Evolutionary conservation across 2,888 invertebrate genomes (phyloP), one percentile per base, ranked within the genome.

Genomic region (Anthrax anthrax): DNA sequence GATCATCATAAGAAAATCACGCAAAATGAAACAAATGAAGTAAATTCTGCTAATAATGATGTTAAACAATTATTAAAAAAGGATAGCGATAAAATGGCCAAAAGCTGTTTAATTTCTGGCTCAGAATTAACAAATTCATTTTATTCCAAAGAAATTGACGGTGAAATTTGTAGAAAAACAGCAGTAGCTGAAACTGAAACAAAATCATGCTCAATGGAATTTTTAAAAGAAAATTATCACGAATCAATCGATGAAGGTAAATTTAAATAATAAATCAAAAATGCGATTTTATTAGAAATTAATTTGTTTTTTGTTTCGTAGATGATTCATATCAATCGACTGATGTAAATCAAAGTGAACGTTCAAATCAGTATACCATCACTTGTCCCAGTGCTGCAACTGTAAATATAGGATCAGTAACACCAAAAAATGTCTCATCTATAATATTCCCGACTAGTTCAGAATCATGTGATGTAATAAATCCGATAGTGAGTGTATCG

Each of bases 1-100:
- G 68, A 69, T 19, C 29, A 9, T 9, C 13, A 39, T 3, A 39
- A n/a, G n/a, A 18, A 23, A 12, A 13, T 6, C 19, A 3, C 19
- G 4, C 19, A 12, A 12, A 41, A 42, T 42, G 41, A 36, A 37
- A 40, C 41, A 27, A 37, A 41, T 8, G 16, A 8, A 27, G 39
- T 29, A 32, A 18, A 18, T 17, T 42, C 38, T 12, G 8, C 18
- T n/a, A 23, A 27, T 29, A 10, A 12, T 18, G 12, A n/a, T n/a
- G n/a, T n/a, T n/a, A n/a, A 37, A 8, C 14, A 39, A 18, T n/a
- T n/a, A n/a, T n/a, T n/a, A n/a, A n/a, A n/a, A n/a, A n/a, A n/a
- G n/a, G n/a, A n/a, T n/a, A n/a, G n/a, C n/a, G n/a, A n/a, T n/a
- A n/a, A n/a, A n/a, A n/a, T n/a, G n/a, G n/a, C n/a, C n/a, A n/a